Conservation (phyloP, 2,888 invertebrate genomes). For the Empis livida region DNA sequence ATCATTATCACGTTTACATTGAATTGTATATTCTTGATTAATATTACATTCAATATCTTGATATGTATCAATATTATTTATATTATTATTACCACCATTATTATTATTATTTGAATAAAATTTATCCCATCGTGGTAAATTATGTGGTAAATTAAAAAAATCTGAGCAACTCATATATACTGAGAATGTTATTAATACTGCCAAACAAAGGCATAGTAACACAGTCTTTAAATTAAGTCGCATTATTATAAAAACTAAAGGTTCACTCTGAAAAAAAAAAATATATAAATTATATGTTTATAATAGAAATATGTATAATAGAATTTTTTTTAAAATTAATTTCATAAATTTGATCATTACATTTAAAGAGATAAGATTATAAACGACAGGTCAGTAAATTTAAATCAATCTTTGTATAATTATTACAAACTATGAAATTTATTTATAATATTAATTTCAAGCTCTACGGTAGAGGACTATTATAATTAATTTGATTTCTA, state of each 20-base stretch:
- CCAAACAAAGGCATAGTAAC: conserved; percentile 48
- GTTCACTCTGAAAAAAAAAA: conserved; percentile 23
- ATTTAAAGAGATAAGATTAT: too few species aligned
- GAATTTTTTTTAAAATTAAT: too few species aligned
- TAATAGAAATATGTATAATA: too few species aligned
- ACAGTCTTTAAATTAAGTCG: conserved; percentile 65
- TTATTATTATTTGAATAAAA: conserved; percentile 15
- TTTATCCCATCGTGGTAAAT: conserved; percentile 25
- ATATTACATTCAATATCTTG: conserved; percentile 75
- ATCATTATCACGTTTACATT: conserved; percentile 65
- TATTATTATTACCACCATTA: not conserved
- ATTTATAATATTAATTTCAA: too few species aligned
- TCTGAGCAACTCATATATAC: conserved; percentile 68
- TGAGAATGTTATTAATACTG: conserved; percentile 53
- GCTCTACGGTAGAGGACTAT: too few species aligned
- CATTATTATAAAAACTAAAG: conserved; percentile 50
- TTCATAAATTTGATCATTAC: too few species aligned
- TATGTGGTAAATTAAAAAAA: conserved; percentile 31
- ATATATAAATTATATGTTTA: not conserved
- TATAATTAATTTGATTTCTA: too few species aligned
- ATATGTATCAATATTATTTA: conserved; percentile 10
- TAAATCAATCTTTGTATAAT: too few species aligned
- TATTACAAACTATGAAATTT: too few species aligned
- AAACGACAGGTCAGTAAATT: too few species aligned
- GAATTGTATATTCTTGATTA: conserved; percentile 72